Conservation (phyloP, 2,888 invertebrate species). For the Caenorhabditis sp. region DNA sequence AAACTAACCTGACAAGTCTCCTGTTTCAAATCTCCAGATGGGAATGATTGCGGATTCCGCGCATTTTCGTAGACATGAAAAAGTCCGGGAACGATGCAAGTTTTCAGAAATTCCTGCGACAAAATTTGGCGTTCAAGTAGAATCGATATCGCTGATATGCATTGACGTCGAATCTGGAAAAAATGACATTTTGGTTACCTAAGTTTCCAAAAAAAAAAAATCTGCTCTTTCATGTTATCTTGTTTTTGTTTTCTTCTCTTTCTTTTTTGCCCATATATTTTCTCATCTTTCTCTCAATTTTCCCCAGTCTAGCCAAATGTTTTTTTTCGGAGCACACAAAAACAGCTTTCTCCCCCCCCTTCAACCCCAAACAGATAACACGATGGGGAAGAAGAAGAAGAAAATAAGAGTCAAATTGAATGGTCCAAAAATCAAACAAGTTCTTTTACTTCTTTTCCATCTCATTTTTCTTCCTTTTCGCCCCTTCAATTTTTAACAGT, state of each 20-base stretch:
- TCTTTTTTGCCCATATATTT: not conserved
- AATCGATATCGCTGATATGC: constrained; percentile 77
- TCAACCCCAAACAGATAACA: constrained; percentile 6
- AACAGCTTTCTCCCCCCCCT: constrained; percentile 1
- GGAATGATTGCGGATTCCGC: not conserved
- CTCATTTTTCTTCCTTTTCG: not conserved
- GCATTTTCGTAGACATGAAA: constrained; percentile 22
- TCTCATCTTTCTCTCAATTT: not conserved
- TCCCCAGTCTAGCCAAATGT: not conserved
- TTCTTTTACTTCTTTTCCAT: not conserved
- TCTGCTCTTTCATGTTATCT: not conserved
- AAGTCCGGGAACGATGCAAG: constrained; percentile 27
- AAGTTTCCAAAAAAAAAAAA: too few species aligned
- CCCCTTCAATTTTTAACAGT: not conserved
- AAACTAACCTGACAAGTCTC: constrained; percentile 33
- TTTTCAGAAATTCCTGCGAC: constrained; percentile 67
- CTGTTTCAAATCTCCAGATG: constrained; percentile 28
- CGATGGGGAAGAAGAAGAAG: too few species aligned
- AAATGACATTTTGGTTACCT: not conserved
- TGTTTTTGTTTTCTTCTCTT: not conserved
- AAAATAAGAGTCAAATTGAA: not conserved
- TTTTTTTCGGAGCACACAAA: not conserved
- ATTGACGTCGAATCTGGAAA: constrained; percentile 77
- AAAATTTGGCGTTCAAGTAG: constrained; percentile 79
- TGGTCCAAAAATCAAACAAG: constrained; percentile 1